Evolutionary conservation across 2,113 vertebrate species (phyloP).

Genomic region (Spheniscus mendiculus): DNA sequence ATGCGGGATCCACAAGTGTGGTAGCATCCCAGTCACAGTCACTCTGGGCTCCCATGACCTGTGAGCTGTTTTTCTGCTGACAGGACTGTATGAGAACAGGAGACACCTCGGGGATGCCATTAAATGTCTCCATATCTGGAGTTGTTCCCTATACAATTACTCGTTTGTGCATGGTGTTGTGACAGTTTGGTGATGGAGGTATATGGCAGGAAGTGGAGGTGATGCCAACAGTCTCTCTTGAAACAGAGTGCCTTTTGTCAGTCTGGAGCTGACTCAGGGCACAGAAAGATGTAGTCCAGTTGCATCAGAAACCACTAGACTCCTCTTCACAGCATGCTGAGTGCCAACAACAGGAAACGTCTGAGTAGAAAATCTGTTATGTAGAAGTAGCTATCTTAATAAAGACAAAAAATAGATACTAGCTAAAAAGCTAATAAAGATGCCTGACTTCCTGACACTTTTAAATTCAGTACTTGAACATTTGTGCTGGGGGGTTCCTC

Average conservation of each 20-base stretch:
- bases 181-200: background rate
- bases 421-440: background rate
- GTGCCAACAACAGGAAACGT: fast-evolving
- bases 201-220: background rate
- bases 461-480: background rate
- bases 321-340: background rate
- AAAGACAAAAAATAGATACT: background rate
- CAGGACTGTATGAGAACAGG: background rate
- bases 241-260: background rate
- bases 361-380: background rate
- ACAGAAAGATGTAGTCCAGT: background rate
- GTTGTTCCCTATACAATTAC: background rate
- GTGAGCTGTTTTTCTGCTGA: background rate
- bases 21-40: background rate
- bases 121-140: background rate
- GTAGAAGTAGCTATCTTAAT: background rate
- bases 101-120: background rate
- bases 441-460: background rate
- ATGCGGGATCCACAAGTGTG: background rate
- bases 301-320: background rate
- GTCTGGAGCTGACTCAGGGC: background rate
- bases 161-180: fast-evolving
- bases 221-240: background rate
- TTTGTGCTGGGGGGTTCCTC: background rate
- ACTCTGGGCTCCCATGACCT: background rate